Percentiles rank a stretch among this genome's conserved stretches.
These are phyloP conservation scores for Bostrychus sinensis DNA, from an alignment of 2,113 vertebrate species.

Conservation along the genomic window DNA sequence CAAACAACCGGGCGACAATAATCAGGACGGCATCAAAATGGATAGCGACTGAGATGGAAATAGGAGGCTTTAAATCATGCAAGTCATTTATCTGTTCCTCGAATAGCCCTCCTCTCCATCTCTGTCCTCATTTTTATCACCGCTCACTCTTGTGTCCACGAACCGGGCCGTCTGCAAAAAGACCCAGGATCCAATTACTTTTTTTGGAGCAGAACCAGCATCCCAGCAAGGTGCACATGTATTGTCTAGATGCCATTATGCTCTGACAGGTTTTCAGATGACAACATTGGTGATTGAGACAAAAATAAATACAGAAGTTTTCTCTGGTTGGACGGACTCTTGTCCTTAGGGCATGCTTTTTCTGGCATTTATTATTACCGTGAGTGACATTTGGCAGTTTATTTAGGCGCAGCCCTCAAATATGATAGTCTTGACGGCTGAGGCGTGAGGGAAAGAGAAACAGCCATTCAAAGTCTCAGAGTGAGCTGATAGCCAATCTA, in stretches of 20 bases:
- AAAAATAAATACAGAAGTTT: slow-evolving; percentile 17
- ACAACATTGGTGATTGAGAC: not conserved
- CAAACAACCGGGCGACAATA: slow-evolving; percentile 38
- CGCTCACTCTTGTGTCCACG: slow-evolving; percentile 24
- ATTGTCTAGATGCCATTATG: slow-evolving; percentile 15
- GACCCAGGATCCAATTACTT: slow-evolving; percentile 53
- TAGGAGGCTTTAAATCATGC: slow-evolving; percentile 58
- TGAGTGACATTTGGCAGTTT: slow-evolving; percentile 10
- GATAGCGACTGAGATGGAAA: slow-evolving; percentile 43
- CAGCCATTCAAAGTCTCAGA: not conserved
- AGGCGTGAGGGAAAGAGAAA: slow-evolving; percentile 11
- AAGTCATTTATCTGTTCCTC: slow-evolving; percentile 46
- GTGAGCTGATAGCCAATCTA: slow-evolving; percentile 12
- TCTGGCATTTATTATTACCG: slow-evolving; percentile 11
- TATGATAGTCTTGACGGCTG: slow-evolving; percentile 16
- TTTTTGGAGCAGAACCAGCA: slow-evolving; percentile 26
- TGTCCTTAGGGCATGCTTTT: slow-evolving; percentile 5
- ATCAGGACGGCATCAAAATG: slow-evolving; percentile 35
- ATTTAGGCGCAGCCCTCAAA: slow-evolving; percentile 11
- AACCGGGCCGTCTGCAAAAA: slow-evolving; percentile 28
- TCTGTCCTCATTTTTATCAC: slow-evolving; percentile 43
- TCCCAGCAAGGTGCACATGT: slow-evolving; percentile 18
- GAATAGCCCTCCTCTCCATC: slow-evolving; percentile 32
- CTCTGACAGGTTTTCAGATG: slow-evolving; percentile 22
- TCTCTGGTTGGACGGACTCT: slow-evolving; percentile 7